Evolutionary conservation across 2,888 invertebrate species (phyloP).

Genomic region (Drosophila aldrichi): DNA sequence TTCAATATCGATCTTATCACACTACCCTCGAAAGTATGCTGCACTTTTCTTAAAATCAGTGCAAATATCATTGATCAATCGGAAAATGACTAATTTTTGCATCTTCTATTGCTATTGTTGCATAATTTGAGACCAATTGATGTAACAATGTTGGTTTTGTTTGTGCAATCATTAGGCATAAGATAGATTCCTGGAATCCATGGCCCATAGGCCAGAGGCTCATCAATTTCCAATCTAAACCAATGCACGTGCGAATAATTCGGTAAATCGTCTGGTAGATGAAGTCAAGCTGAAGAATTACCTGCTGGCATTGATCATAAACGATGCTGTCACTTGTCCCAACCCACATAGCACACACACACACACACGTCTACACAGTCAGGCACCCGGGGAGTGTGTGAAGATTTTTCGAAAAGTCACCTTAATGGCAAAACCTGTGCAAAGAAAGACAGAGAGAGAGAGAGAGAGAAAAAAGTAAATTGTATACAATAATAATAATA

Average conservation of each 20-base stretch:
- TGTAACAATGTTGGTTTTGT: slow-evolving; percentile 34
- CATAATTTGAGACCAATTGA: slow-evolving; percentile 49
- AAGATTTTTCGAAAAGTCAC: slow-evolving; percentile 73
- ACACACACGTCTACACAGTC: background rate
- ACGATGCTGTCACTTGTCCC: slow-evolving; percentile 75
- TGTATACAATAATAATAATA: slow-evolving; percentile 50
- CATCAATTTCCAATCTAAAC: slow-evolving; percentile 64
- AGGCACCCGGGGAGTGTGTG: slow-evolving; percentile 59
- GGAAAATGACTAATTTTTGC: background rate
- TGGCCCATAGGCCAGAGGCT: slow-evolving; percentile 22
- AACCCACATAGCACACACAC: slow-evolving; percentile 38
- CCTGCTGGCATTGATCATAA: slow-evolving; percentile 70
- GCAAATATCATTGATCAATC: slow-evolving; percentile 1
- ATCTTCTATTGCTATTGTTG: slow-evolving; percentile 27
- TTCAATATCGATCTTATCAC: background rate
- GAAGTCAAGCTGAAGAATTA: slow-evolving; percentile 66
- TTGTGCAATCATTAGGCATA: slow-evolving; percentile 19
- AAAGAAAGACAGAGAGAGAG: slow-evolving; percentile 24
- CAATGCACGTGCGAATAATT: slow-evolving; percentile 77
- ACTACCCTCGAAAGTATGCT: slow-evolving; percentile 59
- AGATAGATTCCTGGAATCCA: slow-evolving; percentile 48
- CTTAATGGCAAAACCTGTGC: slow-evolving; percentile 52
- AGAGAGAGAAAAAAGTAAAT: slow-evolving; percentile 32
- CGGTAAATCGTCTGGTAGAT: slow-evolving; percentile 48
- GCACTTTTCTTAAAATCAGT: slow-evolving; percentile 7